Conservation (phyloP, 2,888 invertebrate species). For the Mimachlamys varia region DNA sequence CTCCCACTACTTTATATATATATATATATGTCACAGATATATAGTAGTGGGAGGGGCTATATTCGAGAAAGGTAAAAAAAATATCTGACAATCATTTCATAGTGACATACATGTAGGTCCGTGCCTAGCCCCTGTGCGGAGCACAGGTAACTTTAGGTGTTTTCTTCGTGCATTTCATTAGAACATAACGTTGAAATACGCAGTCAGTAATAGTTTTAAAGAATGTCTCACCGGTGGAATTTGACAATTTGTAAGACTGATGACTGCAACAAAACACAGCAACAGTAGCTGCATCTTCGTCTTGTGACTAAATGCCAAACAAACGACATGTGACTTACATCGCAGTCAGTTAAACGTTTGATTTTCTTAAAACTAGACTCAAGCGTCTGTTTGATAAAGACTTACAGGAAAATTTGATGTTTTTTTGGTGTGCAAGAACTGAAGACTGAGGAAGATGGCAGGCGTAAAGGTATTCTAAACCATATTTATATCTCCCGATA, state of each 20-base stretch:
- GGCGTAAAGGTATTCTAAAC: neutral
- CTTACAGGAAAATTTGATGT: neutral
- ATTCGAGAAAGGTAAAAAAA: too few species aligned
- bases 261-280: neutral
- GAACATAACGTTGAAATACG: neutral
- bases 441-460: neutral
- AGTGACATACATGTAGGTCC: too few species aligned
- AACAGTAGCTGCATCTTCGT: slow-evolving; percentile 10
- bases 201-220: neutral
- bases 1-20: too few species aligned
- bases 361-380: neutral
- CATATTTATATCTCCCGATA: neutral
- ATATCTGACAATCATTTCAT: too few species aligned
- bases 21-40: too few species aligned
- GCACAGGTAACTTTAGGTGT: too few species aligned
- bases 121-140: too few species aligned
- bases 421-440: neutral
- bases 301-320: slow-evolving; percentile 2
- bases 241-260: slow-evolving; percentile 41
- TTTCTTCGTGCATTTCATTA: too few species aligned
- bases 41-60: too few species aligned
- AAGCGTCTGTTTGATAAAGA: neutral
- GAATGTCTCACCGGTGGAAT: slow-evolving; percentile 43
- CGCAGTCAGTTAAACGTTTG: neutral
- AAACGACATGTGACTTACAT: slow-evolving; percentile 22